A percentile compares a stretch with the other conserved stretches of the same genome.
Evolutionary conservation across 92 coral and sea anemone genomes (phyloP).

Genomic region (Muricea muricata): DNA sequence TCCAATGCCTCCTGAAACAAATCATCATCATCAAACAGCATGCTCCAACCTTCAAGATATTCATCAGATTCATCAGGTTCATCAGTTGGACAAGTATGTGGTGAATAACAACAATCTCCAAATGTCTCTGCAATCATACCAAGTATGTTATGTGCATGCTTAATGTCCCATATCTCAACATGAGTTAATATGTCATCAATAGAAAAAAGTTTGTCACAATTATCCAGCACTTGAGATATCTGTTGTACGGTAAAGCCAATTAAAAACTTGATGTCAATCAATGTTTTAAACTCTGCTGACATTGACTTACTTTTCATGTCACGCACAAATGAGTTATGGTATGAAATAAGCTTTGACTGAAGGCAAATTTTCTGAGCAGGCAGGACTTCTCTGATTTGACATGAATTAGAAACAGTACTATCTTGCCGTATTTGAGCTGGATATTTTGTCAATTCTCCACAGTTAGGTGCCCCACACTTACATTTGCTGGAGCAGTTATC

Average conservation of each 20-base stretch:
- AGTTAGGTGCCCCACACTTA: slow-evolving; percentile 46
- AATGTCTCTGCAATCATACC: slow-evolving; percentile 48
- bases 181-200: slow-evolving; percentile 50
- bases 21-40: slow-evolving; percentile 57
- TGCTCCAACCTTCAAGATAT: slow-evolving; percentile 53
- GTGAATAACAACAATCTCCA: slow-evolving; percentile 46
- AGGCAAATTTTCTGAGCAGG: slow-evolving; percentile 35
- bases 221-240: slow-evolving; percentile 55
- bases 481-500: slow-evolving; percentile 65
- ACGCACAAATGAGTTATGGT: slow-evolving; percentile 43
- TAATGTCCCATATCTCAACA: slow-evolving; percentile 65
- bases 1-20: slow-evolving; percentile 60
- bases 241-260: slow-evolving; percentile 66
- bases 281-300: slow-evolving; percentile 48
- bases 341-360: not conserved
- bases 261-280: slow-evolving; percentile 57
- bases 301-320: slow-evolving; percentile 35
- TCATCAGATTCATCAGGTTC: slow-evolving; percentile 24
- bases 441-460: slow-evolving; percentile 42
- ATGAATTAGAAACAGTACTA: slow-evolving; percentile 13
- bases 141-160: slow-evolving; percentile 58
- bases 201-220: slow-evolving; percentile 52
- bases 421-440: slow-evolving; percentile 2
- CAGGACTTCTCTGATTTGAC: slow-evolving; percentile 21
- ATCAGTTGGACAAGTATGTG: not conserved